Evolutionary conservation across 2,888 invertebrate species (phyloP), one percentile per base, ranked within the genome.

Genomic region (Allolobophora icterica): DNA sequence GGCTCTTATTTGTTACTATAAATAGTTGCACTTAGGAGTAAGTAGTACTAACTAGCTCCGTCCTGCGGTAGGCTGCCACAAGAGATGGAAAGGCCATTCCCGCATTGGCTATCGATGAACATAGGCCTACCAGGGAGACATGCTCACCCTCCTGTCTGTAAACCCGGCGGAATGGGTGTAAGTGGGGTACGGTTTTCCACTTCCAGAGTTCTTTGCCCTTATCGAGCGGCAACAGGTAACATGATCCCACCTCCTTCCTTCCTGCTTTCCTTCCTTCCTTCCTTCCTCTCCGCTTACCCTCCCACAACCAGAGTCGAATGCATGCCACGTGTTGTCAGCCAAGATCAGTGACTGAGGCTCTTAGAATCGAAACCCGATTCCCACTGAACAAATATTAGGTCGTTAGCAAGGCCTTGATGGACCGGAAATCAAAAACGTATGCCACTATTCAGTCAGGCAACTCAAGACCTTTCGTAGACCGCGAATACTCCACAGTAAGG

Each of bases 1-100:
- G 71, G 71, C 71, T 71, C 71, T n/a, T n/a, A 71, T 30, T 71
- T 71, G 71, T n/a, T 71, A 71, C 71, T 71, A 71, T n/a, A 71
- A 71, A 71, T 71, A 71, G 71, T 13, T 71, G 71, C 71, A 71
- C 71, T 71, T 71, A 71, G 71, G 30, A 71, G 71, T 71, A 30
- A 71, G 8, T 71, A 71, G 8, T 71, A n/a, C 71, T 71, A 71
- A 71, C 30, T 71, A 71, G 71, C n/a, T 71, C 71, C 30, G n/a
- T 71, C 30, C 1, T 0, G 71, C n/a, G n/a, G 71, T 30, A 71
- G 71, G 71, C n/a, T 17, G n/a, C n/a, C n/a, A 71, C 71, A 71
- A 71, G 8, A 71, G 71, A 71, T 71, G 71, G n/a, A 71, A n/a
- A n/a, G 71, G 71, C n/a, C n/a, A n/a, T n/a, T n/a, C 71, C 8